Evolutionary conservation across 2,888 invertebrate species (phyloP), one percentile per base, ranked within the genome.

Genomic region (Zaprionus lineosus): DNA sequence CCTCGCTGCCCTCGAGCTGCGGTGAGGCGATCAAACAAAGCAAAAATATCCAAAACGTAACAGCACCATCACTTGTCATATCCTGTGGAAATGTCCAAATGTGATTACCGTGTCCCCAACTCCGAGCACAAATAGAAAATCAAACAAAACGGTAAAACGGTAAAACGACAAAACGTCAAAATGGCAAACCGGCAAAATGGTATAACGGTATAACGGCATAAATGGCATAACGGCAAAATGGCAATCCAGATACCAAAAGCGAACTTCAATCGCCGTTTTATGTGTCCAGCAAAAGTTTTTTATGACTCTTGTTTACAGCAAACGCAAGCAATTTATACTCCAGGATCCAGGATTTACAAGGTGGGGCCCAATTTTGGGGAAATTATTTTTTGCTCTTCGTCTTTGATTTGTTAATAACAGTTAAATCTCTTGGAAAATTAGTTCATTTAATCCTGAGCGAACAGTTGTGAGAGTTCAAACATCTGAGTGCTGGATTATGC

Each of bases 31-130:
- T 81, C 64, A 88, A 87, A 81, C 87, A 85, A 79, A 88, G 86
- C 84, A 89, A 89, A 87, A 89, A 89, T 89, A 88, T 89, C 89
- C 89, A 90, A 89, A 89, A 89, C 89, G 88, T 87, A 86, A 88
- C 88, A 88, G 88, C 88, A 88, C 86, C 89, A 88, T 84, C 87
- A 89, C 89, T 89, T 90, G 89, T 90, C 90, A 90, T 90, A 90
- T 90, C 90, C 90, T 90, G 87, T 15, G 78, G 75, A 52, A 66
- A 56, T 43, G 57, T 41, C 33, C 50, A 68, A 57, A 77, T 78
- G 65, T 77, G 76, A 77, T 77, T 77, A 81, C 74, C 59, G 71
- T 52, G 68, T 62, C 50, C n/a, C 52, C 43, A 57, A 61, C 53
- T 31, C 58, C 53, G 58, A 69, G 65, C 24, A 58, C 68, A 50